phyloP scores from a whole-genome alignment of 2,888 invertebrate genomes.

The Apodemia duryi region DNA sequence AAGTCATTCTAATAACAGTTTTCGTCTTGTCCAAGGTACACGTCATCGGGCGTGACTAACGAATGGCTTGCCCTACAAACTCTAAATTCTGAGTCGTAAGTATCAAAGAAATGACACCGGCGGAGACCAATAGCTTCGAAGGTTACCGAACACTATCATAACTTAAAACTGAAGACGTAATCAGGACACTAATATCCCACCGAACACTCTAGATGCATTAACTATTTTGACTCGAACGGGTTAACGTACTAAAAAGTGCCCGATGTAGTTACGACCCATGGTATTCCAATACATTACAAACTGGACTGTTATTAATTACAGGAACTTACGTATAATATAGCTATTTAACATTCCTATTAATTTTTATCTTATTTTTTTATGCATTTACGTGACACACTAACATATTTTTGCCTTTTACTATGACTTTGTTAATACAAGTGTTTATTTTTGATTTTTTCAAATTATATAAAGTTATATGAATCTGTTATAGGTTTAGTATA shows the following conservation, averaged over 20 bases:
- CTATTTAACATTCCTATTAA: background rate
- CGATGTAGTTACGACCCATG: conserved; percentile 48
- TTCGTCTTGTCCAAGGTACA: conserved; percentile 80
- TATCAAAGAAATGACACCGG: conserved; percentile 60
- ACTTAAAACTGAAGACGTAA: conserved; percentile 69
- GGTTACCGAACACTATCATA: conserved; percentile 71
- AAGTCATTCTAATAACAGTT: conserved; percentile 75
- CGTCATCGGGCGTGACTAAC: conserved; percentile 78
- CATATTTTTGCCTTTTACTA: background rate
- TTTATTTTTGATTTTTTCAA: too few relatives aligned
- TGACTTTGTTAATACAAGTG: too few relatives aligned
- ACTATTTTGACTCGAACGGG: conserved; percentile 65
- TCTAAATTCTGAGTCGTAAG: conserved; percentile 79
- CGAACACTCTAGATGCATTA: conserved; percentile 68
- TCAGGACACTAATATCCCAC: conserved; percentile 70
- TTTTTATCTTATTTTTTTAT: background rate
- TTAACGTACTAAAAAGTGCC: conserved; percentile 55
- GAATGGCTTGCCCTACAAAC: conserved; percentile 80
- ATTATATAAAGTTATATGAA: too few relatives aligned
- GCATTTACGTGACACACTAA: background rate
- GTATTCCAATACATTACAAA: conserved; percentile 50
- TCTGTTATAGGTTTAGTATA: too few relatives aligned
- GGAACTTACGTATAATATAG: background rate
- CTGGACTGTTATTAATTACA: conserved; percentile 4
- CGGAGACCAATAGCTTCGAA: conserved; percentile 57